phyloP scores from a whole-genome alignment of 1,140 invertebrate genomes.

The Ganaspis sp. region DNA sequence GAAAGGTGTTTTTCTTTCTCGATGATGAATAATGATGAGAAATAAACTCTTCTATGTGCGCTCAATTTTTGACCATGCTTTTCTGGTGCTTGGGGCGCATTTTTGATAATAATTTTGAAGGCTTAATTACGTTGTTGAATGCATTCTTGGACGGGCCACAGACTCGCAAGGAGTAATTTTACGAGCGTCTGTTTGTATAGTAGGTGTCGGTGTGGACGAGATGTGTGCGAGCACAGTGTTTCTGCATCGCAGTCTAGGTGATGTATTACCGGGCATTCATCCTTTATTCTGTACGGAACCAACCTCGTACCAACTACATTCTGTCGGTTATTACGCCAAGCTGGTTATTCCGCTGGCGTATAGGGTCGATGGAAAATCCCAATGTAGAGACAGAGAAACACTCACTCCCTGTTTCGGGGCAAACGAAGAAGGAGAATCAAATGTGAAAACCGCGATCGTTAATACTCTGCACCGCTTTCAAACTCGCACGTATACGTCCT shows the following conservation, averaged over 20 bases:
- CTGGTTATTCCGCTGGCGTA: conserved; percentile 46
- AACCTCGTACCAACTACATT: conserved; percentile 40
- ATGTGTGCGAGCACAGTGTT: not conserved
- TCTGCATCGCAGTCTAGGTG: conserved; percentile 15
- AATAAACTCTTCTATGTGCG: no score
- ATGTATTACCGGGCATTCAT: conserved; percentile 48
- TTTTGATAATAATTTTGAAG: no score
- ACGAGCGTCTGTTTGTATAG: not conserved
- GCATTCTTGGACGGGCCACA: not conserved
- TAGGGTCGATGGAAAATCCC: conserved; percentile 22
- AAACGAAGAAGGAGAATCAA: not conserved
- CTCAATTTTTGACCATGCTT: no score
- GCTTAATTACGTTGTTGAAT: not conserved
- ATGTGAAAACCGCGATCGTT: conserved; percentile 21
- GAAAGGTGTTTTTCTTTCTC: no score
- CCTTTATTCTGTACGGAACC: conserved; percentile 44
- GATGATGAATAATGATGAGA: no score
- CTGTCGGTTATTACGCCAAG: conserved; percentile 49
- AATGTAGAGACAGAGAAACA: not conserved
- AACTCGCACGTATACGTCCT: not conserved
- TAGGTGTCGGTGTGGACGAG: not conserved
- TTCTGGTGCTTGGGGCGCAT: no score
- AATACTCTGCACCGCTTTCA: not conserved
- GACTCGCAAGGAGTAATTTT: not conserved
- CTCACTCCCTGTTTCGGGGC: not conserved